Base-by-base conservation (phyloP, 2,888 invertebrate species). In the Auanema sp. region DNA sequence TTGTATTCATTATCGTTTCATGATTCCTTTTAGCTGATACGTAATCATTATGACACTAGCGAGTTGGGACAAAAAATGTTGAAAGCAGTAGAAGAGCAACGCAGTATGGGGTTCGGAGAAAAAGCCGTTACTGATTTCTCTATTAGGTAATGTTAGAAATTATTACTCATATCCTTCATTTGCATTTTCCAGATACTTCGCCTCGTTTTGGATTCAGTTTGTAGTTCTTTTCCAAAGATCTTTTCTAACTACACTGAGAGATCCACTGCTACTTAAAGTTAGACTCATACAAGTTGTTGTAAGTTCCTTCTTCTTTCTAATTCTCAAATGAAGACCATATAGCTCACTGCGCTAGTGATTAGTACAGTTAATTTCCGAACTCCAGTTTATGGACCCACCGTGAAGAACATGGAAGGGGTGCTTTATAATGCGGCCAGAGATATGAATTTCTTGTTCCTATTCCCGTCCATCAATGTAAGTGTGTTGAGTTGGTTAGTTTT, bases 401-500 rank as follows among this genome's bases (percentile, higher is more conserved):
- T 76, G 51, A 69, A 73, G 52, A 79, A 78, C 58, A 33, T 79
- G 43, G 78, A 79, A 50, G 79, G 79, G n/a, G 69, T 78, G 14
- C 66, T 79, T 57, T 79, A 73, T 68, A 79, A 79, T 65, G 72
- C 72, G 44, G 76, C 70, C 10, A 64, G 79, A 10, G 79, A 92
- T 83, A 92, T 93, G 91, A 93, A 93, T 5, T 93, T 95, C 85
- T 91, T 92, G 82, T 94, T 93, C 85, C 90, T 93, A 14, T 93
- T 93, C 83, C 91, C 93, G 64, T 94, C 94, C 25, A 90, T 94
- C 67, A 91, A 91, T 84, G 95, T 94, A 86, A 89, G 91, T 87
- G 12, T n/a, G n/a, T n/a, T n/a, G n/a, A n/a, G n/a, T n/a, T n/a
- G n/a, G n/a, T n/a, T n/a, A n/a, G n/a, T n/a, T n/a, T n/a, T n/a